Evolutionary conservation across 2,888 invertebrate species (phyloP).

Genomic region (Pegoplata infirma): DNA sequence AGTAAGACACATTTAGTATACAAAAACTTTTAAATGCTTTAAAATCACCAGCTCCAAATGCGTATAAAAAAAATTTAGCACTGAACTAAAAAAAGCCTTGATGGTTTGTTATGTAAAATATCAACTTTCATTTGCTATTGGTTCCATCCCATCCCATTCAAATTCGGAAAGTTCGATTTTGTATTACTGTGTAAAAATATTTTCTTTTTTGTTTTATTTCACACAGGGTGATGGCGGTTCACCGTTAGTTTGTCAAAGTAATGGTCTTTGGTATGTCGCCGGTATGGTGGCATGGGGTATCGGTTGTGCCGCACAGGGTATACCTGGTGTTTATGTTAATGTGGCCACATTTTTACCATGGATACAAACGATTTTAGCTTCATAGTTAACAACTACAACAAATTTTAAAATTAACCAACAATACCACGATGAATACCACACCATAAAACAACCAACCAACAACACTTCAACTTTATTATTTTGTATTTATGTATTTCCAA

Average conservation of each 20-base stretch:
- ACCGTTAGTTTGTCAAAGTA: slow-evolving; percentile 73
- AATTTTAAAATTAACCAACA: slow-evolving; percentile 6
- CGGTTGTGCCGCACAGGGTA: slow-evolving; percentile 82
- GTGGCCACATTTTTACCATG: slow-evolving; percentile 83
- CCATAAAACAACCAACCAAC: slow-evolving; percentile 3
- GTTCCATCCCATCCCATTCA: too few species aligned
- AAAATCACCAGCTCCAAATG: too few species aligned
- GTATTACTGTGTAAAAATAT: too few species aligned
- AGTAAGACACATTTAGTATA: too few species aligned
- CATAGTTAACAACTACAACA: slow-evolving; percentile 60
- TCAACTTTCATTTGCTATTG: too few species aligned
- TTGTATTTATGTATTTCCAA: neutral
- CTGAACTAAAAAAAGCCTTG: too few species aligned
- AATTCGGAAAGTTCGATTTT: too few species aligned
- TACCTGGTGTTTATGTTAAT: slow-evolving; percentile 89
- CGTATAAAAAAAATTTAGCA: too few species aligned
- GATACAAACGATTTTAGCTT: slow-evolving; percentile 80
- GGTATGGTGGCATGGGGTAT: slow-evolving; percentile 81
- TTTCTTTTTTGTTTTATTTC: neutral
- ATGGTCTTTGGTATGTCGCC: slow-evolving; percentile 77
- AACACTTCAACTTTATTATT: neutral
- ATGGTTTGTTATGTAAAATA: too few species aligned
- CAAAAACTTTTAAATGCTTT: too few species aligned
- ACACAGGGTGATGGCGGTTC: slow-evolving; percentile 80
- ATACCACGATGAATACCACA: slow-evolving; percentile 22